These are phyloP conservation scores for Macroramphosus scolopax DNA, from an alignment of 2,797 vertebrate species.

Conservation along the genomic window DNA sequence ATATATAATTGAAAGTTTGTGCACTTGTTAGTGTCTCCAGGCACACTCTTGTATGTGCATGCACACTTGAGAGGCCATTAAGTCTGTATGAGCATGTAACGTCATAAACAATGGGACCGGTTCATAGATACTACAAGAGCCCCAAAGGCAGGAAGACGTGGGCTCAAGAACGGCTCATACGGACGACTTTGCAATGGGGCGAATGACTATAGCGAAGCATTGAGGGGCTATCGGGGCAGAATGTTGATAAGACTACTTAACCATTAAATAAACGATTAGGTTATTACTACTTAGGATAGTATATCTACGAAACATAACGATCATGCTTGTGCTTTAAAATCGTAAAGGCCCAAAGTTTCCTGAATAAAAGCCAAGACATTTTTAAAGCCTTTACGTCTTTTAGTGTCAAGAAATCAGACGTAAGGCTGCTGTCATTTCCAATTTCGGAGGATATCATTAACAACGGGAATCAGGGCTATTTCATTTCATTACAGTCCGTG, in stretches of 20 bases:
- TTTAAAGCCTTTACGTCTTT: constrained; percentile 3
- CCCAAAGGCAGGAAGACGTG: constrained; percentile 67
- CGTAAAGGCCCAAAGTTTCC: too few relatives aligned
- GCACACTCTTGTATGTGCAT: constrained; percentile 24
- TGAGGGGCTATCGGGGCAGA: too few relatives aligned
- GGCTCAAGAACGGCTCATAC: constrained; percentile 71
- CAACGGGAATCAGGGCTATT: too few relatives aligned
- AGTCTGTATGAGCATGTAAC: constrained; percentile 25
- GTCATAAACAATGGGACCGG: constrained; percentile 67
- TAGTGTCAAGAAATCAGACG: constrained; percentile 38
- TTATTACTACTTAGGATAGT: too few relatives aligned
- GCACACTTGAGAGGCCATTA: constrained; percentile 37
- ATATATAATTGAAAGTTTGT: too few relatives aligned
- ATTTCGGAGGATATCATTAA: too few relatives aligned
- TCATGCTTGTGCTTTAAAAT: too few relatives aligned
- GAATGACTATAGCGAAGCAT: too few relatives aligned
- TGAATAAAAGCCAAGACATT: too few relatives aligned
- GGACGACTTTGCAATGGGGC: constrained; percentile 53
- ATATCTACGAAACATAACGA: too few relatives aligned
- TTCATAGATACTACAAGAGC: constrained; percentile 70
- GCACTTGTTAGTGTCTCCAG: constrained; percentile 6
- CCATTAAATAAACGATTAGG: too few relatives aligned
- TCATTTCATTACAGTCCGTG: constrained; percentile 65
- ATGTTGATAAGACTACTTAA: too few relatives aligned
- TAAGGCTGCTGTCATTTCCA: constrained; percentile 41